Evolutionary conservation across 2,797 vertebrate species (phyloP), one percentile per base, ranked within the genome.

Genomic region (Schizothorax lantsangensis): DNA sequence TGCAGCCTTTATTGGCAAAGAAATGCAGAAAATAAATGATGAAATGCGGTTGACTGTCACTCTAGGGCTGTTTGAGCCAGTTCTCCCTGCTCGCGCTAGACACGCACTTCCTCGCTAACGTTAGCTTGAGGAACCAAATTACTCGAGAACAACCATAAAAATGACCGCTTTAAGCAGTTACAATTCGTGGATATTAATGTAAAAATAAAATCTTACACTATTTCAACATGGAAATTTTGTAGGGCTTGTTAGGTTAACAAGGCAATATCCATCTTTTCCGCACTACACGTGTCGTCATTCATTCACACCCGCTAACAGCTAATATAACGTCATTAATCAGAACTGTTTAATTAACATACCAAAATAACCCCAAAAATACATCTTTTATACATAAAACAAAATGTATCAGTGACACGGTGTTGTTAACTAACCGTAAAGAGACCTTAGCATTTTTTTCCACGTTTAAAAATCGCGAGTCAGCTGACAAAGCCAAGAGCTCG

Each of bases 281-380:
- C 36, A 52, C 30, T 72, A 79, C 87, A 88, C 84, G 87, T 88
- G 87, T 85, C 73, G 87, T 88, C 72, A 85, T 86, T 86, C 87
- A 83, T 86, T 86, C 43, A 73, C 79, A 17, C 59, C 43, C 83
- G 72, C 74, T 73, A 57, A 79, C 33, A 74, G 84, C 64, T 79
- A 86, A 78, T 12, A 49, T 2, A 30, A 79, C 54, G n/a, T 12
- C 10, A 12, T 19, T 64, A 59, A 52, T 47, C 59, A 68, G 0
- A 33, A 84, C 1, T 7, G 47, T 15, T 43, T n/a, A 0, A 23
- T 47, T 52, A 19, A 77, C 72, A 72, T 1, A 66, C 5, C 52
- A 15, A 40, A 87, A 26, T 17, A 23, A 1, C 11, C 11, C 17
- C 6, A 15, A 19, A 71, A 47, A 19, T 6, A 57, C n/a, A 12